Conservation (phyloP, 2,113 vertebrate species). For the Calonectris borealis region DNA sequence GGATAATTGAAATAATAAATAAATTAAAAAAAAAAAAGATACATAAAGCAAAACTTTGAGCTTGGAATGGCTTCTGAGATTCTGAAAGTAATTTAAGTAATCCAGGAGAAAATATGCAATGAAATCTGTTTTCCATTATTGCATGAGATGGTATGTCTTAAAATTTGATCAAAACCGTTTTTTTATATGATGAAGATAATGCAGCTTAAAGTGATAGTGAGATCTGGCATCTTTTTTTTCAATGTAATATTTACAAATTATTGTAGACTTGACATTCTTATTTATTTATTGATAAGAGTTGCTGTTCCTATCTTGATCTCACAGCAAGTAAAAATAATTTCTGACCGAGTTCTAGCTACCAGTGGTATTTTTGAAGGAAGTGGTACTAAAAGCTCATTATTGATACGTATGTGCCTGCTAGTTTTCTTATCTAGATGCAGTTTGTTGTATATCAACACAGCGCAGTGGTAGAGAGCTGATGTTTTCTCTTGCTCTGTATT, state of each 20-base stretch:
- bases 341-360: not conserved
- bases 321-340: not conserved
- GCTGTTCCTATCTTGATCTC: not conserved
- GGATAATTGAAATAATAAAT: not conserved
- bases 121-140: constrained; percentile 12
- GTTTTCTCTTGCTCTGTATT: not conserved
- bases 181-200: not conserved
- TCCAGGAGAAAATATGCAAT: not conserved
- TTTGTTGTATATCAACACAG: not conserved
- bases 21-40: not conserved
- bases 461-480: not conserved
- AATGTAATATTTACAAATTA: not conserved
- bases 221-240: not conserved
- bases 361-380: not conserved
- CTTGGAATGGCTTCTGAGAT: constrained; percentile 17
- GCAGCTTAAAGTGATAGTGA: not conserved
- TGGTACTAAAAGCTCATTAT: not conserved
- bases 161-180: not conserved
- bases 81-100: not conserved
- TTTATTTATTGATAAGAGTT: not conserved
- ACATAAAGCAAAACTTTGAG: not conserved
- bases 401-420: rapidly evolving
- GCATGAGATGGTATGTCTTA: not conserved
- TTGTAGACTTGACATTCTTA: not conserved
- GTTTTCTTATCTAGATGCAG: not conserved